Evolutionary conservation across 2,113 vertebrate genomes (phyloP).

Genomic region (Zosterops japonicus): DNA sequence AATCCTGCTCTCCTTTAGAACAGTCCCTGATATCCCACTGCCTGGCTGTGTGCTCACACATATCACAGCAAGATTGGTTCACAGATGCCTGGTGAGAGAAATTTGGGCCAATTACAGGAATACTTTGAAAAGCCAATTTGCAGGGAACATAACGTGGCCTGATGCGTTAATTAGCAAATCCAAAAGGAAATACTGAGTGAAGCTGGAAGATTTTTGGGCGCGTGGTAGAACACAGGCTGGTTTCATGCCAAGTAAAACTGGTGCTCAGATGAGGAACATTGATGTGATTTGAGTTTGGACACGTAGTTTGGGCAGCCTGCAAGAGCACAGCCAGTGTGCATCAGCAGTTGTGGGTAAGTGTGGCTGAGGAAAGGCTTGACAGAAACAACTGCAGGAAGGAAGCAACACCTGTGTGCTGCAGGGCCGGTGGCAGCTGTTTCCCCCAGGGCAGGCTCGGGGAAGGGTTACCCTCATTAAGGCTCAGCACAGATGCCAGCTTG

Average conservation of each 20-base stretch:
- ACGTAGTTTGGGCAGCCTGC: background rate
- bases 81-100: background rate
- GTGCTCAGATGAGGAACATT: background rate
- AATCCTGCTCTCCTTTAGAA: background rate
- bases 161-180: background rate
- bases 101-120: background rate
- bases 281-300: background rate
- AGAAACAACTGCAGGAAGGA: background rate
- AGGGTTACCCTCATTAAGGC: background rate
- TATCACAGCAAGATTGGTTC: background rate
- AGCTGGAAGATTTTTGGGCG: background rate
- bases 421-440: background rate
- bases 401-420: background rate
- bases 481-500: background rate
- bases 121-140: background rate
- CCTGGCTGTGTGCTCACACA: background rate
- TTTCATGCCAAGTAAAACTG: background rate
- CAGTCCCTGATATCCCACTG: rapidly evolving
- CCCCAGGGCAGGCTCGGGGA: background rate
- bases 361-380: background rate
- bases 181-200: background rate
- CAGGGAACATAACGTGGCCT: background rate
- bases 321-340: background rate
- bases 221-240: background rate
- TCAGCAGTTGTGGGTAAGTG: background rate